Conservation (phyloP, 2,888 invertebrate species). For the Drosophila maculinotata region DNA sequence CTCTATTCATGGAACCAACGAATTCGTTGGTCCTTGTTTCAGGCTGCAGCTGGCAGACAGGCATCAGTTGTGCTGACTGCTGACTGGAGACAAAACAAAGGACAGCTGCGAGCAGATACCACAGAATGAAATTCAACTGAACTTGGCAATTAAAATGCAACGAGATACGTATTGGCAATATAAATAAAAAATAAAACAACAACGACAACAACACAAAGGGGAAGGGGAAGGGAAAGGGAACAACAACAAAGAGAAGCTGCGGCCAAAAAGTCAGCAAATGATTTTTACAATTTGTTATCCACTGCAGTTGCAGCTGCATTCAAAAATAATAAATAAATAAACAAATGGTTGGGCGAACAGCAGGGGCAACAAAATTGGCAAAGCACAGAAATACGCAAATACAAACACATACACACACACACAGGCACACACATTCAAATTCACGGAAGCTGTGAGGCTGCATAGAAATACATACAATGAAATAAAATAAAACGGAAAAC, state of each 20-base stretch:
- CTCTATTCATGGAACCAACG: background rate
- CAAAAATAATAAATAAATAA: conserved; percentile 21
- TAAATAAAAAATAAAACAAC: background rate
- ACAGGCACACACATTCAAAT: conserved; percentile 14
- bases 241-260: background rate
- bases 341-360: conserved; percentile 38
- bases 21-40: conserved; percentile 8
- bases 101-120: conserved; percentile 20
- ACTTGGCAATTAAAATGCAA: conserved; percentile 68
- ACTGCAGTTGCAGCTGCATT: conserved; percentile 48
- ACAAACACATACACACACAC: conserved; percentile 9
- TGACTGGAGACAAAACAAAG: conserved; percentile 47
- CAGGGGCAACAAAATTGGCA: conserved; percentile 16
- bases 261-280: conserved; percentile 67
- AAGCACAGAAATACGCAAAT: conserved; percentile 14
- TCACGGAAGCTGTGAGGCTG: conserved; percentile 13
- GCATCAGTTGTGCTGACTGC: conserved; percentile 45
- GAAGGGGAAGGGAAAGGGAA: no score
- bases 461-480: conserved; percentile 2
- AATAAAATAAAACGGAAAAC: conserved; percentile 24
- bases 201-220: no score
- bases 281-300: conserved; percentile 55
- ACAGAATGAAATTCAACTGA: conserved; percentile 46
- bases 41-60: conserved; percentile 27
- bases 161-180: conserved; percentile 22